Evolutionary conservation across 2,888 invertebrate genomes (phyloP).

Genomic region (Brassicogethes aeneus): DNA sequence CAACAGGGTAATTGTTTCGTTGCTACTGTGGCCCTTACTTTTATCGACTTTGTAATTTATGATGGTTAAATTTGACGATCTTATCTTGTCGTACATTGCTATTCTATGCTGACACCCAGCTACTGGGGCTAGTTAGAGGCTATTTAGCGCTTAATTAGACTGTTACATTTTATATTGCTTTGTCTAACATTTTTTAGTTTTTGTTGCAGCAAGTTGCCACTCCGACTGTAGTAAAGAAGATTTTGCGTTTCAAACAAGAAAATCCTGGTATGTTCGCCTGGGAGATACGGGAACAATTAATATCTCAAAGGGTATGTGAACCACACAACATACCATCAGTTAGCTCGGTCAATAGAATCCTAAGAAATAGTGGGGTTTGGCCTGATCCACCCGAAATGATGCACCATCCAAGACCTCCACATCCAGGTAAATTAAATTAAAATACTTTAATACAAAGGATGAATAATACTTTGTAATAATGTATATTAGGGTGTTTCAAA

Average conservation of each 20-base stretch:
- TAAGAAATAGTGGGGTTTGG: conserved; percentile 80
- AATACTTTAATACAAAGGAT: neutral
- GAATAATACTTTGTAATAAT: no score
- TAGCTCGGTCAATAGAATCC: conserved; percentile 87
- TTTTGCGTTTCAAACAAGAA: conserved; percentile 86
- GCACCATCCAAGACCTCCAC: conserved; percentile 31
- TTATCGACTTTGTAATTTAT: no score
- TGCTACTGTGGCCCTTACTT: no score
- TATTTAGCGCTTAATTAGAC: no score
- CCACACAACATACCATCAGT: conserved; percentile 87
- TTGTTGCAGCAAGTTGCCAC: conserved; percentile 87
- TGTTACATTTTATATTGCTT: no score
- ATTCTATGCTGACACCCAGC: no score
- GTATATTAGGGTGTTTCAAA: no score
- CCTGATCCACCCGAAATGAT: conserved; percentile 48
- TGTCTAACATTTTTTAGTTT: no score
- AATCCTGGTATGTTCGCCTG: conserved; percentile 96
- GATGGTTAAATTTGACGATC: no score
- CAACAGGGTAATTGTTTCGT: no score
- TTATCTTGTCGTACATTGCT: no score
- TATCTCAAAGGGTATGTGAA: conserved; percentile 85
- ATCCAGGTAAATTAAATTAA: conserved; percentile 22
- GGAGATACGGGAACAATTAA: conserved; percentile 88
- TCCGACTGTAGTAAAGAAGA: conserved; percentile 90
- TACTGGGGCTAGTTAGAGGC: no score